These are phyloP conservation scores for Tympanuchus pallidicinctus DNA, from an alignment of 2,113 vertebrate genomes.

Conservation along the genomic window DNA sequence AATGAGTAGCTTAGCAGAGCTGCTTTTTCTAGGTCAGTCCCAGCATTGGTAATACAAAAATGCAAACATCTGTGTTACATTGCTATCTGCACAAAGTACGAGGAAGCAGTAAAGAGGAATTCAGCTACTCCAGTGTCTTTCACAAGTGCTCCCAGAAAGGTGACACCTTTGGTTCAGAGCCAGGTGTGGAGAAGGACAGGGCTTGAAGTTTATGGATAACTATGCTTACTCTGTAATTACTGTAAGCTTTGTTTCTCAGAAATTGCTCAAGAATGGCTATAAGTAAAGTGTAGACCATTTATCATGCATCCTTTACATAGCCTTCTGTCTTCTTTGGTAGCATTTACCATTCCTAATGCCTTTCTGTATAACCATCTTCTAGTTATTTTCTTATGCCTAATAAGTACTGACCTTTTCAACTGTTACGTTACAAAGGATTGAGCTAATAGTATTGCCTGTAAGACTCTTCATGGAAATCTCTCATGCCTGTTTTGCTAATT, in stretches of 20 bases:
- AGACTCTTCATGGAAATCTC: background rate
- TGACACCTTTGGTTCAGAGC: background rate
- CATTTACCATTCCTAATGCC: background rate
- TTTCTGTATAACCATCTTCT: background rate
- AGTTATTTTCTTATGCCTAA: background rate
- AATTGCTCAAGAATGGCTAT: background rate
- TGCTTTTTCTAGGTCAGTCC: background rate
- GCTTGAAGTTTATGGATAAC: constrained; percentile 34
- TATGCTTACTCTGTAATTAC: background rate
- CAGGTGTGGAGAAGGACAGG: background rate
- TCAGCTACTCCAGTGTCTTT: background rate
- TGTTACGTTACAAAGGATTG: background rate
- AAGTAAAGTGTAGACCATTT: background rate
- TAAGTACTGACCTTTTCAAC: background rate
- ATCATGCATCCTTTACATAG: background rate
- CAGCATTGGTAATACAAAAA: background rate
- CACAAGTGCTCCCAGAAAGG: background rate
- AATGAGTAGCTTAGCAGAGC: background rate
- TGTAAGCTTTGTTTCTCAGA: background rate
- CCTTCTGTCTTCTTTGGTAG: background rate
- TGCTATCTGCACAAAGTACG: background rate
- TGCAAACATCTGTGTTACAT: background rate
- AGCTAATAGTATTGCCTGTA: background rate
- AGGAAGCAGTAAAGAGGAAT: constrained; percentile 5
- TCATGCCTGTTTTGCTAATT: background rate